Conservation (phyloP, 2,113 vertebrate species). For the Pomatostomus ruficeps region DNA sequence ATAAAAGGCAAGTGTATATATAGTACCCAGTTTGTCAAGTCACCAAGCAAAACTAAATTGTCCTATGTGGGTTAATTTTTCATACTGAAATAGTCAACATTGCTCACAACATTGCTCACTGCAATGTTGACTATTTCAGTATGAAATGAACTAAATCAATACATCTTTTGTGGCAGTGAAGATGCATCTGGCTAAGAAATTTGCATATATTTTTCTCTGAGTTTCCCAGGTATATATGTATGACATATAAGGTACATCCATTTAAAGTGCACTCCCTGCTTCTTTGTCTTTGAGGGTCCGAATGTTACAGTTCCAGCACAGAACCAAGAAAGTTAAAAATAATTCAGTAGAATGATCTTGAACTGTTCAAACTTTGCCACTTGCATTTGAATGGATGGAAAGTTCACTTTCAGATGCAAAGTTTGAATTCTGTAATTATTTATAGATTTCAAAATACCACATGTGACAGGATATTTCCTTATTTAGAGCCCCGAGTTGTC, state of each 20-base stretch:
- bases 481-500: not conserved
- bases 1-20: not conserved
- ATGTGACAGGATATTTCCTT: constrained; percentile 54
- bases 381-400: not conserved
- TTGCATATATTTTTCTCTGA: not conserved
- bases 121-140: too few species aligned
- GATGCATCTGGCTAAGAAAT: not conserved
- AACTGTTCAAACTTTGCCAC: not conserved
- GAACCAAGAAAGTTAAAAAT: not conserved
- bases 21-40: not conserved
- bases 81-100: not conserved
- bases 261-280: not conserved
- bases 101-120: too few species aligned
- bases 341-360: not conserved
- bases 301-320: not conserved
- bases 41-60: not conserved
- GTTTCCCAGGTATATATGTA: not conserved
- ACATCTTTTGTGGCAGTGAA: not conserved
- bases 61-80: not conserved
- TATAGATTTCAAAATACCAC: constrained; percentile 20
- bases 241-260: not conserved
- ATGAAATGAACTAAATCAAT: not conserved
- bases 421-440: not conserved
- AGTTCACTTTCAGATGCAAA: not conserved
- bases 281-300: not conserved